Conservation (phyloP, 2,888 invertebrate genomes). For the Pseudeuparius sepicola region DNA sequence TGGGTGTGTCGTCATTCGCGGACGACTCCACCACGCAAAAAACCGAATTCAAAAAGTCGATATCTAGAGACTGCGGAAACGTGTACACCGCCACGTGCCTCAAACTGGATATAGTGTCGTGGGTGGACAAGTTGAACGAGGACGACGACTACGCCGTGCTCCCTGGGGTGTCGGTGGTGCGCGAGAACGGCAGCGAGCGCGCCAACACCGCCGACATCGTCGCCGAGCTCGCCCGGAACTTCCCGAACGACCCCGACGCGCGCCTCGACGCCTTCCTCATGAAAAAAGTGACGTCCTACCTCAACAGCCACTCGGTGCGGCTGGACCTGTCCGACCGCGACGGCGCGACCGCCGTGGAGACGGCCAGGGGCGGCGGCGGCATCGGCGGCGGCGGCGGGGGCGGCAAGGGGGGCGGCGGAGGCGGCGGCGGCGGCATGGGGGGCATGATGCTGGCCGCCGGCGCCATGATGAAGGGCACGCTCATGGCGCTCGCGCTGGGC, state of each 20-base stretch:
- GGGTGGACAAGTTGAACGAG: slow-evolving; percentile 60
- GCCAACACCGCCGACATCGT: slow-evolving; percentile 54
- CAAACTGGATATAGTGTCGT: slow-evolving; percentile 62
- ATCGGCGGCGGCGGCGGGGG: slow-evolving; percentile 32
- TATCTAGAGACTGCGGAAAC: slow-evolving; percentile 42
- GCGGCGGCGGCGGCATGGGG: slow-evolving; percentile 42
- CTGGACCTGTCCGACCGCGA: slow-evolving; percentile 45
- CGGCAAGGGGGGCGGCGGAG: slow-evolving; percentile 39
- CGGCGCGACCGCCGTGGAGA: too few relatives aligned
- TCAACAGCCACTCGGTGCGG: slow-evolving; percentile 60
- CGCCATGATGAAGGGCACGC: slow-evolving; percentile 52
- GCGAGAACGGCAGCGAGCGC: slow-evolving; percentile 40
- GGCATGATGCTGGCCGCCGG: slow-evolving; percentile 40
- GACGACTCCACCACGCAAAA: too few relatives aligned
- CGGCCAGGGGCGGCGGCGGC: slow-evolving; percentile 15
- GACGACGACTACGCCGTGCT: slow-evolving; percentile 54
- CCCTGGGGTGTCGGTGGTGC: slow-evolving; percentile 61
- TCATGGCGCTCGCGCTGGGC: slow-evolving; percentile 60
- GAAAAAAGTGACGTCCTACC: slow-evolving; percentile 55
- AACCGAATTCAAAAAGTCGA: slow-evolving; percentile 24
- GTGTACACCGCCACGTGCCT: slow-evolving; percentile 60
- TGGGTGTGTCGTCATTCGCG: too few relatives aligned
- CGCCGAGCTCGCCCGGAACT: slow-evolving; percentile 59
- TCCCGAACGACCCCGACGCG: slow-evolving; percentile 62
- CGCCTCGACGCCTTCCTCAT: slow-evolving; percentile 61